Evolutionary conservation across 2,113 vertebrate genomes (phyloP).

Genomic region (Anarhynchus alexandrinus): DNA sequence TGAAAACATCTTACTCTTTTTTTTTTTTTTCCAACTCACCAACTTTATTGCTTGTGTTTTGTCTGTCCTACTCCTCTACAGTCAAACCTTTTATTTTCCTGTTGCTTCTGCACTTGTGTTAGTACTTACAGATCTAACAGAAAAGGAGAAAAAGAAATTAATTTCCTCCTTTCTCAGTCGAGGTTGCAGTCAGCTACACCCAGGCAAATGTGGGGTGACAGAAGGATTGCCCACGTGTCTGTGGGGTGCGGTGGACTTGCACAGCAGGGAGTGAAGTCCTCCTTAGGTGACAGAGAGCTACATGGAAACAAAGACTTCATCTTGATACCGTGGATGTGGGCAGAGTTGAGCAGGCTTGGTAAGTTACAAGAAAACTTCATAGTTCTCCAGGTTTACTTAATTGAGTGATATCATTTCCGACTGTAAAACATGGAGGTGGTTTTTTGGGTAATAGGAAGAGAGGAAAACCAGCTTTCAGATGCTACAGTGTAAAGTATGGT

Average conservation of each 20-base stretch:
- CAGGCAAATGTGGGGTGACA: background rate
- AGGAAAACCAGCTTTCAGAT: background rate
- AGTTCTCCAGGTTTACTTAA: background rate
- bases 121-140: background rate
- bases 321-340: accelerated
- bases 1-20: background rate
- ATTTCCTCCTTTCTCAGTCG: background rate
- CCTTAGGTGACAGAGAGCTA: background rate
- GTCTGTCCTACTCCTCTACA: background rate
- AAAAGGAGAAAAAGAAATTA: background rate
- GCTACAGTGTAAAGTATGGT: background rate
- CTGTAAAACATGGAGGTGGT: background rate
- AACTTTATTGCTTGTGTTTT: background rate
- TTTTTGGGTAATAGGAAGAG: background rate
- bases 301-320: background rate
- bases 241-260: background rate
- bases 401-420: accelerated
- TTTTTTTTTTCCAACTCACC: background rate
- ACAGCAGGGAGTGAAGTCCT: background rate
- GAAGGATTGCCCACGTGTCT: background rate
- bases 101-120: background rate
- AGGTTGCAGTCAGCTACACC: background rate
- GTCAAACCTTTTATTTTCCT: background rate
- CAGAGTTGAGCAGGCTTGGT: background rate
- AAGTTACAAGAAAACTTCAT: accelerated